A percentile compares a stretch with the other conserved stretches of the same genome.
phyloP scores from a whole-genome alignment of 2,888 invertebrate species.

The Fabriciana adippe region DNA sequence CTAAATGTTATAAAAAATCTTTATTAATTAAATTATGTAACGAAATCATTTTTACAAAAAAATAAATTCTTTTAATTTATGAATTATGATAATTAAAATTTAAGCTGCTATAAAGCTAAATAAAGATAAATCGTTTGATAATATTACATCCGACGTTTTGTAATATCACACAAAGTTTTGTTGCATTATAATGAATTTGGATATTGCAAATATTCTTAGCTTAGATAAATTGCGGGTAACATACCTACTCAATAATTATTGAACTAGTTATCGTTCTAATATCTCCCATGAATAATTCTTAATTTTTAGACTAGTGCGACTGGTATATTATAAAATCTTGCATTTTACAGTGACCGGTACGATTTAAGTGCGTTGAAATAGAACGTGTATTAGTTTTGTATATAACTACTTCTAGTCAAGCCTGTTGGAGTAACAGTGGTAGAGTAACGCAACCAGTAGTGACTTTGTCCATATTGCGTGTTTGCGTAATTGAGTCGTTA shows the following conservation, averaged over 20 bases:
- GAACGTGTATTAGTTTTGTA: slow-evolving; percentile 51
- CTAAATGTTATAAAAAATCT: too few species aligned
- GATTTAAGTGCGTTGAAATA: slow-evolving; percentile 57
- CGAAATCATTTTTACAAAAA: neutral
- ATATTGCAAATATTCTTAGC: slow-evolving; percentile 4
- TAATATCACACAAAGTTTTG: neutral
- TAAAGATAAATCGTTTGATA: neutral
- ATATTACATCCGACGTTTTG: slow-evolving; percentile 9
- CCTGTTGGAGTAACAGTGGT: slow-evolving; percentile 55
- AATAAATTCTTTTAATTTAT: neutral
- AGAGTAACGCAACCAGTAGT: slow-evolving; percentile 57
- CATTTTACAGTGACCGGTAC: slow-evolving; percentile 56
- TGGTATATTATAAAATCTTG: slow-evolving; percentile 52
- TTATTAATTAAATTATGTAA: too few species aligned
- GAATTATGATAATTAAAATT: neutral
- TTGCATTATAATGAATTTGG: neutral
- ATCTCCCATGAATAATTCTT: slow-evolving; percentile 41
- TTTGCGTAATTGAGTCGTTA: slow-evolving; percentile 66
- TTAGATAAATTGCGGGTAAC: neutral
- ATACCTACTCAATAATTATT: neutral
- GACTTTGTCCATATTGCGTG: slow-evolving; percentile 58
- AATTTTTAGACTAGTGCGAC: slow-evolving; percentile 44
- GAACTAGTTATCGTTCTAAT: slow-evolving; percentile 26
- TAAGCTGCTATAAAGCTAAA: neutral
- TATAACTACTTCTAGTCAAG: slow-evolving; percentile 52